Evolutionary conservation across 2,888 invertebrate species (phyloP).

Genomic region (Frankliniella intonsa): DNA sequence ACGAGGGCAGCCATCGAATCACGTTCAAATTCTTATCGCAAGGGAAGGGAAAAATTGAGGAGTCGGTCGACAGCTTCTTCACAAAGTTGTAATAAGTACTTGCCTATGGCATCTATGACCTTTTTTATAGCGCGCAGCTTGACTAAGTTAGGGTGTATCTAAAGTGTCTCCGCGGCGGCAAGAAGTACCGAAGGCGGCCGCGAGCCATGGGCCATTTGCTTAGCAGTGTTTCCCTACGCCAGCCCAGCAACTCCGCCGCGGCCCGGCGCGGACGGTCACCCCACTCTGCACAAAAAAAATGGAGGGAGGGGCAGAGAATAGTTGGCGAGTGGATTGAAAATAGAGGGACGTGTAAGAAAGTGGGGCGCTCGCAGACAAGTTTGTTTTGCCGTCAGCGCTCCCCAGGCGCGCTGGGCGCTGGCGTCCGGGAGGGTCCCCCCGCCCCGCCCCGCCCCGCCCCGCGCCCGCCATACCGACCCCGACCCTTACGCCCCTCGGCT

Average conservation of each 20-base stretch:
- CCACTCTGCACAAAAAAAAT: too few species aligned
- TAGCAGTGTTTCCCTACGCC: background rate
- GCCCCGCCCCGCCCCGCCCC: background rate
- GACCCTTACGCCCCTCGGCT: background rate
- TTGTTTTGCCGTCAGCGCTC: conserved; percentile 22
- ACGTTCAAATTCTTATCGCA: too few species aligned
- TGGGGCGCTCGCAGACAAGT: conserved; percentile 15
- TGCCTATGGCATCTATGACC: too few species aligned
- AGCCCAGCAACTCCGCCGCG: background rate
- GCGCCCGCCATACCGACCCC: background rate
- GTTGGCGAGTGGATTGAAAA: conserved; percentile 10
- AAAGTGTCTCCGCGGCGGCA: too few species aligned
- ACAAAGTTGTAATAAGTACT: too few species aligned
- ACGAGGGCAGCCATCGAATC: too few species aligned
- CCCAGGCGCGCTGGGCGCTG: background rate
- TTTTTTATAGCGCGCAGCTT: too few species aligned
- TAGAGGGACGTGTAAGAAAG: conserved; percentile 5
- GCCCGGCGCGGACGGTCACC: background rate
- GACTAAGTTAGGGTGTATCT: too few species aligned
- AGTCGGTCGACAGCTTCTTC: too few species aligned
- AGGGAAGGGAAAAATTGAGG: too few species aligned
- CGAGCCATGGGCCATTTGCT: background rate
- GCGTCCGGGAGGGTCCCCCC: background rate
- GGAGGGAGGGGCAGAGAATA: background rate
- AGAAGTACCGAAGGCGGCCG: background rate